Base-by-base conservation (phyloP, 2,113 vertebrate genomes). In the Agapornis roseicollis region DNA sequence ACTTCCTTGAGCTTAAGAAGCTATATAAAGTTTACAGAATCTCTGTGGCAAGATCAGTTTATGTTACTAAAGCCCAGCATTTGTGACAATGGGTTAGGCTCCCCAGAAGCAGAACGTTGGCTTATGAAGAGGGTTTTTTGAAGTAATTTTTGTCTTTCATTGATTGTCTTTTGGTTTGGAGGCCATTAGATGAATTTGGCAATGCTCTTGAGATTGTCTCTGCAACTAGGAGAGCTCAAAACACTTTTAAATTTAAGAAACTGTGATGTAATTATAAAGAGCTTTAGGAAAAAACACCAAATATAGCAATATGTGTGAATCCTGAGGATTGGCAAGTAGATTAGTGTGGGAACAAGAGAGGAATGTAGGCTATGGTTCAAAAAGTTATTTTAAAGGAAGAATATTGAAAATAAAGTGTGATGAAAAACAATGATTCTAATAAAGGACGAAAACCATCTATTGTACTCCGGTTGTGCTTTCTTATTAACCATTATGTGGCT, bases 231-330 rank as follows among this genome's bases (percentile, higher is more conserved):
- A 88, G 77, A 86, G 35, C 88, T 87, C 85, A 86, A 87, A 88
- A 84, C 82, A 74, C n/a, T 79, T 95, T 91, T 72, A 86, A 80
- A 78, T 86, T 85, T 92, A 90, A 93, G 90, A 69, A 90, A 95
- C 92, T 94, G 77, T 90, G 77, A 94, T 76, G 49, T 65, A 91
- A 88, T 91, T 95, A 78, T 39, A 44, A 89, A 81, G 49, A 92
- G 78, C 91, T 94, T 94, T 94, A 95, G 91, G 84, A 92, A 90
- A 90, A 86, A 94, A 74, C 56, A 86, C 90, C 88, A 88, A 94
- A 94, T 95, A 94, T 91, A 91, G 91, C 53, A 94, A 90, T 80
- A 81, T 89, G 55, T 84, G 78, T 88, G 91, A 93, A 93, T 88
- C 37, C 50, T 85, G 68, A 91, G 91, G 70, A 82, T 1, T 91